Evolutionary conservation across 30 jellyfish, hydroid and myxozoan species (phyloP), one percentile per base, ranked within the genome.

Genomic region (Aurelia aurita complex sp. Pacific): DNA sequence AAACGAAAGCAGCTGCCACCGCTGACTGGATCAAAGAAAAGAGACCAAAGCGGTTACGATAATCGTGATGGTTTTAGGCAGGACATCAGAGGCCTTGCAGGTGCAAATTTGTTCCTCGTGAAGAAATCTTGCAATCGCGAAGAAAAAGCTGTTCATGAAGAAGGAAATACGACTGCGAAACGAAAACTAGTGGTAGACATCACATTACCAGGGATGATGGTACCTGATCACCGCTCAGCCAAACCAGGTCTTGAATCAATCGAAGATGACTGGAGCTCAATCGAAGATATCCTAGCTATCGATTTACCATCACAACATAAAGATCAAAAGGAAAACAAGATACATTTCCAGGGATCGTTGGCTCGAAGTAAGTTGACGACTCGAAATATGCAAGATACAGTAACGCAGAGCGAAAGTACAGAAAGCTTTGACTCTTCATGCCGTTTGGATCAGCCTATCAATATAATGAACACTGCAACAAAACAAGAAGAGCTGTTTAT

Each of bases 1-100:
- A 84, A 67, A 33, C 69, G 79, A 67, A 77, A 84, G 75, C 93
- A 84, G 66, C 93, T 84, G 93, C 93, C 87, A 6, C 82, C 93
- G 8, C 34, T 64, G 81, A 11, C 73, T n/a, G 67, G 68, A 63
- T 18, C 36, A 42, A 36, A 77, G 54, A 77, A 79, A 79, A 64
- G 35, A 15, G 70, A 79, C 55, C 60, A 57, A 29, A 23, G 75
- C 23, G 75, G 62, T 19, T 67, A 52, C 79, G 80, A 74, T 17
- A 64, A 19, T 8, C 19, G 8, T 12, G 54, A 64, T 50, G 76
- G 85, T 1, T 8, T 59, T 75, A 50, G 63, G 38, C 38, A 40
- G 6, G 18, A 50, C 19, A 70, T 11, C 14, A 53, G 59, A 66
- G 69, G 77, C 3, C n/a, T 23, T 12, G 52, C 86, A 64, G 80